These are phyloP conservation scores for Furcula furcula DNA, from an alignment of 2,888 invertebrate genomes.

Conservation along the genomic window DNA sequence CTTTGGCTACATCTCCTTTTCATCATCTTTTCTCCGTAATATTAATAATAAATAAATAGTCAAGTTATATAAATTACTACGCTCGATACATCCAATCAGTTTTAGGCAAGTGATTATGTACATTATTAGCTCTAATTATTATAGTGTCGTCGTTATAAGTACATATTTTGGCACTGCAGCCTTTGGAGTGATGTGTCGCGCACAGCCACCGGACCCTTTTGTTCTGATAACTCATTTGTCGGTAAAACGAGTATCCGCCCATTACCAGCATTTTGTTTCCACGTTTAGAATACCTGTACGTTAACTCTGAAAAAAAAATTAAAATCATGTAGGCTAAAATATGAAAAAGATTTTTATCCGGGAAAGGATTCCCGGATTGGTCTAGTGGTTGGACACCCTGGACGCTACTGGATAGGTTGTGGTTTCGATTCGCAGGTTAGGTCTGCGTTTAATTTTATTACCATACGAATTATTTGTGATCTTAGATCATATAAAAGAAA, in stretches of 20 bases:
- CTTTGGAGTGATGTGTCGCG: constrained; percentile 4
- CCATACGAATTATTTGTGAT: too few relatives aligned
- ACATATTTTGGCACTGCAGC: constrained; percentile 7
- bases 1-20: too few relatives aligned
- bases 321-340: too few relatives aligned
- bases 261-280: constrained; percentile 5
- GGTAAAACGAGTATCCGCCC: constrained; percentile 3
- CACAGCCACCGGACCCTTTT: constrained; percentile 6
- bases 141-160: constrained; percentile 5
- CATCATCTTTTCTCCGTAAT: too few relatives aligned
- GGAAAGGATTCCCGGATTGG: too few relatives aligned
- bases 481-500: too few relatives aligned
- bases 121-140: constrained; percentile 2
- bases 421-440: too few relatives aligned
- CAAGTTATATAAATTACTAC: too few relatives aligned
- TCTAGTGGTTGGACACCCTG: too few relatives aligned
- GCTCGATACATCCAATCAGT: constrained; percentile 12
- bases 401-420: too few relatives aligned
- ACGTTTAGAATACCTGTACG: background rate
- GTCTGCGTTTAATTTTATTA: too few relatives aligned
- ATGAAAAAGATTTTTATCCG: background rate
- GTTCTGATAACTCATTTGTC: background rate
- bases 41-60: too few relatives aligned
- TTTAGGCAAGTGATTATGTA: constrained; percentile 5
- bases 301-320: background rate